phyloP scores from a whole-genome alignment of 1,140 invertebrate species.

The Papilio polytes region DNA sequence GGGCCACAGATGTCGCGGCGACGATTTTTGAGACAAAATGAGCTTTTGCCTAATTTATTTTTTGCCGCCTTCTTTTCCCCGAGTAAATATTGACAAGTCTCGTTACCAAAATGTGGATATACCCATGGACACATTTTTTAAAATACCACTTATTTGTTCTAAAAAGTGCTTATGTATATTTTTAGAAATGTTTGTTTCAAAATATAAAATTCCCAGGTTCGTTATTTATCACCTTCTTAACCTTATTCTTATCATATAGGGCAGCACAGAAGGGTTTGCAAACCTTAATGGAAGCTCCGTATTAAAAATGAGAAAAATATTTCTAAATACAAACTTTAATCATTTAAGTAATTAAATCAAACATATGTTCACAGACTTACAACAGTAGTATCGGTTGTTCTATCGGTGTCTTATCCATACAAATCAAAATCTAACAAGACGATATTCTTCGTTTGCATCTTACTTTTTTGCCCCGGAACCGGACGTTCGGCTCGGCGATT shows the following conservation, averaged over 20 bases:
- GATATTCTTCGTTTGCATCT: conserved; percentile 59
- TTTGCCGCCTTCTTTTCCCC: conserved; percentile 80
- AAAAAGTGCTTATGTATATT: too few relatives aligned
- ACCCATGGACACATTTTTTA: conserved; percentile 10
- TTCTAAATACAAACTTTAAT: too few relatives aligned
- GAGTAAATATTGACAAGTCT: conserved; percentile 78
- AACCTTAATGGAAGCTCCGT: too few relatives aligned
- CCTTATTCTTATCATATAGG: too few relatives aligned
- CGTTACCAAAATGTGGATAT: conserved; percentile 55
- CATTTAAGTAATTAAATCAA: not conserved
- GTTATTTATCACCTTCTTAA: too few relatives aligned
- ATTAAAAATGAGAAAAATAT: too few relatives aligned
- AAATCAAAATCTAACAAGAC: conserved; percentile 61
- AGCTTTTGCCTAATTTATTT: conserved; percentile 83
- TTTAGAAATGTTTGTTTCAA: too few relatives aligned
- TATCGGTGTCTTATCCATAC: conserved; percentile 56
- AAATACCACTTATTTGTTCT: too few relatives aligned
- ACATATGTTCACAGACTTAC: not conserved
- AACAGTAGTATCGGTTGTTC: not conserved
- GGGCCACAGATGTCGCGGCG: conserved; percentile 74
- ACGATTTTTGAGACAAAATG: conserved; percentile 78
- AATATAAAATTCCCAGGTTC: too few relatives aligned
- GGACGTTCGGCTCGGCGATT: conserved; percentile 78
- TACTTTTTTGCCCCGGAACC: conserved; percentile 73
- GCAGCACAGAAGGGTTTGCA: too few relatives aligned